Percentiles rank a stretch among this genome's conserved stretches.
Conservation (phyloP, 1,140 invertebrate genomes). For the Epicauta chinensis region DNA sequence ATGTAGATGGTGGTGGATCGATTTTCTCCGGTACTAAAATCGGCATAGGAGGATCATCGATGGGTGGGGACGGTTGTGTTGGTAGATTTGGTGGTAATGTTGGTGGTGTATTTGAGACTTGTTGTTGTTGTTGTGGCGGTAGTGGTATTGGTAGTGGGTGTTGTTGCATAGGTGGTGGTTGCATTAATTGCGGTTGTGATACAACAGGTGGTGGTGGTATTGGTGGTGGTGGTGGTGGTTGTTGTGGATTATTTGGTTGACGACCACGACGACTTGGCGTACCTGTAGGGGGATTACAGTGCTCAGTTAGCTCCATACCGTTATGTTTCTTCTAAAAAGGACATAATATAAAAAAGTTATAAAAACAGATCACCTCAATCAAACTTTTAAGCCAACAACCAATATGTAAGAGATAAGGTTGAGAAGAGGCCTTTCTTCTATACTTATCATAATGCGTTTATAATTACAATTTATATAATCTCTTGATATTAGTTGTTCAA, state of each 20-base stretch:
- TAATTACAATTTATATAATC: no score
- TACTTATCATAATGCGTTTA: no score
- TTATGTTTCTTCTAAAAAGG: constrained; percentile 24
- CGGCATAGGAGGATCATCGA: constrained; percentile 41
- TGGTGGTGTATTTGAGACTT: constrained; percentile 26
- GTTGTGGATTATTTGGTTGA: constrained; percentile 13
- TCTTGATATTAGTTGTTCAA: no score
- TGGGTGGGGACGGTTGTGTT: constrained; percentile 30
- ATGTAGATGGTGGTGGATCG: constrained; percentile 26
- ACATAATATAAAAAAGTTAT: constrained; percentile 17
- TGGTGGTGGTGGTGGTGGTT: constrained; percentile 19
- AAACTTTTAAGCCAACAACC: neutral
- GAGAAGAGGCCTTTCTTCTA: no score
- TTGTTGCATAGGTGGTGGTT: constrained; percentile 10
- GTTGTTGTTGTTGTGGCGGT: constrained; percentile 25
- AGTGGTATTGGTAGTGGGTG: constrained; percentile 24
- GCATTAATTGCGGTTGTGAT: constrained; percentile 8
- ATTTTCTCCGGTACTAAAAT: constrained; percentile 39
- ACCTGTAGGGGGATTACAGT: constrained; percentile 27
- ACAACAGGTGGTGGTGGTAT: constrained; percentile 22
- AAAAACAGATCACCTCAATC: constrained; percentile 15
- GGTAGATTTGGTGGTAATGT: constrained; percentile 38
- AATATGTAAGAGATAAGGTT: no score
- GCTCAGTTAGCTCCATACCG: constrained; percentile 18
- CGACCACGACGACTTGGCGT: constrained; percentile 33